Percentiles rank a stretch among this genome's conserved stretches.
Evolutionary conservation across 2,113 vertebrate species (phyloP).

Genomic region (Eidolon helvum): DNA sequence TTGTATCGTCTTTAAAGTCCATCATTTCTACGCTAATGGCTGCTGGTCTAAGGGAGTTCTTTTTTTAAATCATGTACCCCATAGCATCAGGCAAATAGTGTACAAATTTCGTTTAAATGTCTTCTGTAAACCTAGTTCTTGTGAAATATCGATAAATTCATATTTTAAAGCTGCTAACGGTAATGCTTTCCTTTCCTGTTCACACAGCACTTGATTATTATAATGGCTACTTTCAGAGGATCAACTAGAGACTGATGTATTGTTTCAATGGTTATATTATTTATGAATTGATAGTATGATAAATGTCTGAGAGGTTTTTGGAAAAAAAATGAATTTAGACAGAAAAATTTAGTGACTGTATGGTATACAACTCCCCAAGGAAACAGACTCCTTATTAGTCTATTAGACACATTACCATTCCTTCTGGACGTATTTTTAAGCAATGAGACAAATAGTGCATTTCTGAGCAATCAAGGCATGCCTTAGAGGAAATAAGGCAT

Average conservation of each 20-base stretch:
- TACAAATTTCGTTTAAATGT: conserved; percentile 69
- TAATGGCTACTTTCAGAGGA: conserved; percentile 78
- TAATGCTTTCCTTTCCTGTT: conserved; percentile 66
- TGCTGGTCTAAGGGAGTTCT: conserved; percentile 79
- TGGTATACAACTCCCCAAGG: conserved; percentile 78
- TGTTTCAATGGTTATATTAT: conserved; percentile 70
- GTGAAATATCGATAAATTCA: conserved; percentile 67
- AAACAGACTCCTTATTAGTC: conserved; percentile 71
- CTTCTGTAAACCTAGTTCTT: conserved; percentile 80
- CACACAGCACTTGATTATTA: conserved; percentile 67
- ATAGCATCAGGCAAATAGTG: conserved; percentile 65
- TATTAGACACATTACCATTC: conserved; percentile 17
- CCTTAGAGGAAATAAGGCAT: conserved; percentile 80
- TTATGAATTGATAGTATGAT: conserved; percentile 75
- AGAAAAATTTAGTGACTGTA: conserved; percentile 77
- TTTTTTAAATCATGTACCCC: conserved; percentile 66
- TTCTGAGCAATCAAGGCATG: conserved; percentile 76
- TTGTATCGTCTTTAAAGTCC: conserved; percentile 78
- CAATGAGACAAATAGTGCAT: conserved; percentile 74
- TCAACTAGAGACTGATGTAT: conserved; percentile 66
- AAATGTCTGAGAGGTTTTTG: conserved; percentile 71
- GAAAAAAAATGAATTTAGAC: conserved; percentile 39
- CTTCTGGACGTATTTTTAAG: conserved; percentile 67
- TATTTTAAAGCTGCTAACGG: conserved; percentile 73
- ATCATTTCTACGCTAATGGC: conserved; percentile 78